A percentile compares a stretch with the other conserved stretches of the same genome.
These are phyloP conservation scores for Ectemnius lituratus DNA, from an alignment of 2,888 invertebrate species.

Conservation along the genomic window DNA sequence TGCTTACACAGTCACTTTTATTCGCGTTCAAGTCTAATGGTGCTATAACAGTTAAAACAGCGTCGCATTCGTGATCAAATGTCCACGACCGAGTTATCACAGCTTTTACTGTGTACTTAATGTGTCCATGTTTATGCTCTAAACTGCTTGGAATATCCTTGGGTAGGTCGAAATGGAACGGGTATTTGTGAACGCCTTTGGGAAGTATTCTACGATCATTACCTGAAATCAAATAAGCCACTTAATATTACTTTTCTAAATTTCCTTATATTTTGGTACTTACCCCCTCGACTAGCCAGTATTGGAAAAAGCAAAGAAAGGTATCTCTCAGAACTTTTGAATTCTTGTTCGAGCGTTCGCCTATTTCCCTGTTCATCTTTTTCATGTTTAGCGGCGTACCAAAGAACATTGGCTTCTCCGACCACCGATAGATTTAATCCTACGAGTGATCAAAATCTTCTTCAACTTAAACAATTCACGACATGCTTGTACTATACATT, in stretches of 20 bases:
- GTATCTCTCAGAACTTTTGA: slow-evolving; percentile 26
- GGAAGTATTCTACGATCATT: slow-evolving; percentile 74
- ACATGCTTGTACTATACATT: too few species aligned
- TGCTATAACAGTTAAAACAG: slow-evolving; percentile 72
- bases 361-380: background rate
- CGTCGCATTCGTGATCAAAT: slow-evolving; percentile 88
- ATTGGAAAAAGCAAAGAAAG: slow-evolving; percentile 24
- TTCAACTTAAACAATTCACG: background rate
- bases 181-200: slow-evolving; percentile 85
- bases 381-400: slow-evolving; percentile 8
- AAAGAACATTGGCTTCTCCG: slow-evolving; percentile 36
- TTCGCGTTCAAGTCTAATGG: slow-evolving; percentile 35
- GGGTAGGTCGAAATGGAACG: slow-evolving; percentile 87
- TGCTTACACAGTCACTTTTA: slow-evolving; percentile 38
- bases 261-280: slow-evolving; percentile 2
- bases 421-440: slow-evolving; percentile 30
- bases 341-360: background rate
- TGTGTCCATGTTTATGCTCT: slow-evolving; percentile 82
- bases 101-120: slow-evolving; percentile 88
- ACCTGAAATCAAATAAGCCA: slow-evolving; percentile 13
- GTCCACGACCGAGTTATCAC: slow-evolving; percentile 89
- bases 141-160: slow-evolving; percentile 87
- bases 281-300: slow-evolving; percentile 14
- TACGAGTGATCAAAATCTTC: background rate
- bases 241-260: background rate